These are phyloP conservation scores for Pterostichus niger DNA, from an alignment of 2,888 invertebrate genomes.

Conservation along the genomic window DNA sequence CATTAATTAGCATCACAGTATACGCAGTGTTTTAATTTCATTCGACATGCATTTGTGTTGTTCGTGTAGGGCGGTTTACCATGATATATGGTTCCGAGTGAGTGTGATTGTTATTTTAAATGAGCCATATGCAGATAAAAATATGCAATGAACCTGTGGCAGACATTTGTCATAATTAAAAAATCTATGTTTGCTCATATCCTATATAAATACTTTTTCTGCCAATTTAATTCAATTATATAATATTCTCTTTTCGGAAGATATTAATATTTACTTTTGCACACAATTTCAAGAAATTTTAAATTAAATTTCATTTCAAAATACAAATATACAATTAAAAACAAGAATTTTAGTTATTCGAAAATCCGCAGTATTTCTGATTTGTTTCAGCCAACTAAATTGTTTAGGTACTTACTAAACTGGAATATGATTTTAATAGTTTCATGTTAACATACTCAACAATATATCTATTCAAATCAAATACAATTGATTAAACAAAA, in stretches of 20 bases:
- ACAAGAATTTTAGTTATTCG: too few relatives aligned
- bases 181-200: conserved; percentile 7
- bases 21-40: conserved; percentile 50
- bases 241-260: neutral
- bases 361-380: too few relatives aligned
- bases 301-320: conserved; percentile 13
- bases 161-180: conserved; percentile 46
- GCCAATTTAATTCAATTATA: conserved; percentile 16
- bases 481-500: conserved; percentile 4
- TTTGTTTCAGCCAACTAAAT: too few relatives aligned
- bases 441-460: too few relatives aligned
- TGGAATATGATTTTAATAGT: too few relatives aligned
- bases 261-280: neutral
- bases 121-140: conserved; percentile 14
- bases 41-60: conserved; percentile 48
- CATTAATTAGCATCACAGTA: conserved; percentile 49
- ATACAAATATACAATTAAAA: too few relatives aligned
- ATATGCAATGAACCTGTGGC: conserved; percentile 6
- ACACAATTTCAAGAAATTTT: conserved; percentile 6
- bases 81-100: conserved; percentile 27
- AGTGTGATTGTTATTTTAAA: conserved; percentile 45
- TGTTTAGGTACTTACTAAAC: too few relatives aligned
- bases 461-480: neutral
- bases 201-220: conserved; percentile 10
- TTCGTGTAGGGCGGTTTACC: conserved; percentile 17